Evolutionary conservation across 2,113 vertebrate genomes (phyloP), one percentile per base, ranked within the genome.

Genomic region (Gasterosteus nipponicus): DNA sequence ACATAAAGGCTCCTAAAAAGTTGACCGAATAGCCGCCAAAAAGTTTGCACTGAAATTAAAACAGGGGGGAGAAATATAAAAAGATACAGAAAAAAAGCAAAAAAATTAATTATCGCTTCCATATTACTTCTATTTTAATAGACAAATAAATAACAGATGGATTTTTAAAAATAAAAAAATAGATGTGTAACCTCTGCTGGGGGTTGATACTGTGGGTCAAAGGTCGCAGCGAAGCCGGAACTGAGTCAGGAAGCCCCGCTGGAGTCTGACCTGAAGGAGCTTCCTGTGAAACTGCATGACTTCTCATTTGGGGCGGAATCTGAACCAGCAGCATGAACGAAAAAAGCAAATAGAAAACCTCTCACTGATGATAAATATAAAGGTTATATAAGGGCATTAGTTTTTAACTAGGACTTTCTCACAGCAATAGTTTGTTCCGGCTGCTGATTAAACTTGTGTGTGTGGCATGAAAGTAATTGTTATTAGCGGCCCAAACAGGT

Each of bases 1-100:
- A 38, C n/a, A 51, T 14, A 69, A 71, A 77, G 60, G 69, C 19
- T 59, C 3, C 22, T 60, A 14, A 63, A 29, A 57, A 69, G 51
- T 47, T 22, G 14, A 47, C 51, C 9, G n/a, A 53, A 72, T 2
- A 11, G 33, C 51, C 5, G 1, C 0, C 19, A 8, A 38, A 59
- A 26, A 47, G 10, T 54, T 35, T 14, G n/a, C 2, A 6, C n/a
- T 71, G 29, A 53, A 9, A 16, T 10, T 35, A 5, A 3, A 3
- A 2, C 47, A 0, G 18, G 11, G 22, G 15, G 47, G 7, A 44
- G 46, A 64, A 12, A 3, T 53, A n/a, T n/a, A 19, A 51, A 51
- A 9, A 42, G 2, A 42, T 42, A 42, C 41, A 3, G 10, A 12
- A 49, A 49, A 49, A 8, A 26, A 26, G 22, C 22, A 26, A 26